These are phyloP conservation scores for Lasioglossum leucozonium DNA, from an alignment of 2,888 invertebrate species.

Conservation along the genomic window DNA sequence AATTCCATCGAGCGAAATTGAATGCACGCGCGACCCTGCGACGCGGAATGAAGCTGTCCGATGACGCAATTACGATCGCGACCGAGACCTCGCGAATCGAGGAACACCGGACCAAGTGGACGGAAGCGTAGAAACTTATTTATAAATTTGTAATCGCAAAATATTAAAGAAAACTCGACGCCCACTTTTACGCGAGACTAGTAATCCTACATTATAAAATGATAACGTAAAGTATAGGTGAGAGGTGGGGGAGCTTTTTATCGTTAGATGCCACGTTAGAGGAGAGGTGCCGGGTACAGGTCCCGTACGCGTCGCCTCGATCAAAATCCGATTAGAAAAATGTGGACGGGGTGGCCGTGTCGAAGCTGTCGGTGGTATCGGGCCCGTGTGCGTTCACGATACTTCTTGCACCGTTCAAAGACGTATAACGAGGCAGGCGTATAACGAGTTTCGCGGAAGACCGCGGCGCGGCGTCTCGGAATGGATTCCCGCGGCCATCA, in stretches of 20 bases:
- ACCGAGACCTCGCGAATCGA: constrained; percentile 39
- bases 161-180: too few species aligned
- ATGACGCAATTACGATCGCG: constrained; percentile 29
- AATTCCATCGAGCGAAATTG: constrained; percentile 19
- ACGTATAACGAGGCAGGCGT: constrained; percentile 32
- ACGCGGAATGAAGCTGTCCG: constrained; percentile 29
- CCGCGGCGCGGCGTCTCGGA: constrained; percentile 19
- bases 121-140: too few species aligned
- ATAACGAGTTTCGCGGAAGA: constrained; percentile 37
- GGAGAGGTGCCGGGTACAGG: too few species aligned
- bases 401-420: constrained; percentile 19
- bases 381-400: neutral
- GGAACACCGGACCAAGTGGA: constrained; percentile 11
- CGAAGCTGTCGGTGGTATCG: neutral
- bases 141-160: too few species aligned
- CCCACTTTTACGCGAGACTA: too few species aligned
- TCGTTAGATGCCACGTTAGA: too few species aligned
- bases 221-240: too few species aligned
- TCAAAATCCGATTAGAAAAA: neutral
- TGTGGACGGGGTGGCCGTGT: neutral
- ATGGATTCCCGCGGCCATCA: constrained; percentile 21
- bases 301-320: neutral
- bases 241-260: too few species aligned
- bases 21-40: neutral
- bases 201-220: too few species aligned